phyloP scores from a whole-genome alignment of 1,140 invertebrate genomes.

The Lasioglossum baleicum region DNA sequence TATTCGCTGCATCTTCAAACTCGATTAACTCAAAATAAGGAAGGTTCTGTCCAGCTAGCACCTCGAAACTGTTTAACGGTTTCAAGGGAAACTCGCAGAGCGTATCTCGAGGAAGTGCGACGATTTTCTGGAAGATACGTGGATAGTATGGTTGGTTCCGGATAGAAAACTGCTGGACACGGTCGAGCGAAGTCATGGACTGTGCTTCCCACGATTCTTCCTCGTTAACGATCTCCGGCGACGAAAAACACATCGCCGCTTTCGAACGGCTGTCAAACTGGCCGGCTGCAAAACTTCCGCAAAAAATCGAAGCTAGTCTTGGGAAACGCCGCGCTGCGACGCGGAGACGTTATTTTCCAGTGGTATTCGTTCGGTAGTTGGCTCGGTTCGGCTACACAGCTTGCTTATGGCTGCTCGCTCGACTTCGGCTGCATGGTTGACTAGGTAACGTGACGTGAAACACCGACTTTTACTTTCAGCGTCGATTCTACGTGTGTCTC shows the following conservation, averaged over 20 bases:
- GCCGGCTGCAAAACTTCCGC: background rate
- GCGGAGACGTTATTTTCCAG: slow-evolving; percentile 26
- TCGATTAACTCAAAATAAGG: too few species aligned
- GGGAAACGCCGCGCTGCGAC: slow-evolving; percentile 2
- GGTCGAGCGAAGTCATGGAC: background rate
- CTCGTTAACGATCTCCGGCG: background rate
- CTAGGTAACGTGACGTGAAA: slow-evolving; percentile 61
- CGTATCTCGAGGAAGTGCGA: too few species aligned
- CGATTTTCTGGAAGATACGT: too few species aligned
- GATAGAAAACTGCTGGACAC: slow-evolving; percentile 14
- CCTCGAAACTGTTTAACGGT: too few species aligned
- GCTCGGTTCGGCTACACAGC: background rate
- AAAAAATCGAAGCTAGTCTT: slow-evolving; percentile 6
- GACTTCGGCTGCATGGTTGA: slow-evolving; percentile 50
- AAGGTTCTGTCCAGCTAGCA: too few species aligned
- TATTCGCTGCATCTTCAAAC: too few species aligned
- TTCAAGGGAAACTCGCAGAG: too few species aligned
- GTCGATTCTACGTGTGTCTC: slow-evolving; percentile 54
- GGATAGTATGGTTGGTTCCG: too few species aligned
- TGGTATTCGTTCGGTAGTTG: slow-evolving; percentile 21
- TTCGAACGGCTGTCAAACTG: background rate
- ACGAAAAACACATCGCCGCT: background rate
- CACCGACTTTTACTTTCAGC: slow-evolving; percentile 70
- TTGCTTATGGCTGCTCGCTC: slow-evolving; percentile 22
- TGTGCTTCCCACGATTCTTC: background rate